phyloP scores from a whole-genome alignment of 1,140 invertebrate species.

The Steinernema khuongi region DNA sequence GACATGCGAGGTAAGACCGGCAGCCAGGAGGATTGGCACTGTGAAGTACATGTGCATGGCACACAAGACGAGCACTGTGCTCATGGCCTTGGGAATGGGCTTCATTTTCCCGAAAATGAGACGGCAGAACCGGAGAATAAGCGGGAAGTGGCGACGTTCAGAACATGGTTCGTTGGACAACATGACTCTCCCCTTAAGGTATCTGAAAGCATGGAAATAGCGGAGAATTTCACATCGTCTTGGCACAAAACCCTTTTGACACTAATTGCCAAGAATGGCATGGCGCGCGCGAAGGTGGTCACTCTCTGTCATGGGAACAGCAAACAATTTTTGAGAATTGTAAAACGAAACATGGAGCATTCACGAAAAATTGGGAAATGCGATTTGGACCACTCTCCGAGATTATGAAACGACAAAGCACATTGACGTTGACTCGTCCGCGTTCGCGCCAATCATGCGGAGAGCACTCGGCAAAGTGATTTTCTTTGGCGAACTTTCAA shows the following conservation, averaged over 20 bases:
- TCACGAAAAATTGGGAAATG: not conserved
- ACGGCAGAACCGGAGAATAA: not conserved
- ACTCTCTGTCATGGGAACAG: not conserved
- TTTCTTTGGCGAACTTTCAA: not conserved
- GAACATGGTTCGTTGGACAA: not conserved
- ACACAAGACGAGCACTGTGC: not conserved
- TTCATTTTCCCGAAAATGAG: slow-evolving; percentile 8
- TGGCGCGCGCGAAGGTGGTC: not conserved
- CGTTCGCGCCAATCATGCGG: not conserved
- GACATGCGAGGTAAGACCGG: not conserved
- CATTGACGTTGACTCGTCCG: not conserved
- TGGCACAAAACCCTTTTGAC: not conserved
- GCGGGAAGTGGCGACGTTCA: not conserved
- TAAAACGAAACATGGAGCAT: not conserved
- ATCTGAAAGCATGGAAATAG: not conserved
- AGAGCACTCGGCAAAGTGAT: not conserved
- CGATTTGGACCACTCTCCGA: not conserved
- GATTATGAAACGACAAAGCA: not conserved
- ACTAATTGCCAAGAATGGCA: not conserved
- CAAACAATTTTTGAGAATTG: not conserved
- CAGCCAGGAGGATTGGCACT: not conserved
- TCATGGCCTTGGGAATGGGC: not conserved
- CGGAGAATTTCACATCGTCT: not conserved
- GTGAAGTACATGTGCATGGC: slow-evolving; percentile 10
- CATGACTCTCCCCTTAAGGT: not conserved